Conservation (phyloP, 2,888 invertebrate genomes). For the Hypsopygia costalis region DNA sequence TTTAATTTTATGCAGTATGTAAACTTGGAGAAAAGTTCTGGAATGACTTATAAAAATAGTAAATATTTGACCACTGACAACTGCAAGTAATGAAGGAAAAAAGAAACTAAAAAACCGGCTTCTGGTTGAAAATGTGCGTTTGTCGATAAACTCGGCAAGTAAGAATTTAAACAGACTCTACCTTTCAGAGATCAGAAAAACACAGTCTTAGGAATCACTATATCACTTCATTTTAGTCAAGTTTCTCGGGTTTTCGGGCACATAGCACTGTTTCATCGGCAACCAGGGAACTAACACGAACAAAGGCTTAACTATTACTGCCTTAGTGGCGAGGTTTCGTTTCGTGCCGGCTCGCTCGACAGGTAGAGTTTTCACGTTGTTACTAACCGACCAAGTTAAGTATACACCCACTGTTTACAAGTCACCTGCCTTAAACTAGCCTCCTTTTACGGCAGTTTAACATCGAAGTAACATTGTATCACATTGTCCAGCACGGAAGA, state of each 20-base stretch:
- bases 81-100: slow-evolving; percentile 34
- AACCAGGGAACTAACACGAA: slow-evolving; percentile 21
- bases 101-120: slow-evolving; percentile 43
- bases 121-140: slow-evolving; percentile 22
- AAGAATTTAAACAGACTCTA: slow-evolving; percentile 24
- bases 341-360: slow-evolving; percentile 36
- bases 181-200: slow-evolving; percentile 46
- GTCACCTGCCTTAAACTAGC: background rate
- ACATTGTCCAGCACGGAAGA: slow-evolving; percentile 45
- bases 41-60: no score
- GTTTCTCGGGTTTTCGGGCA: slow-evolving; percentile 20
- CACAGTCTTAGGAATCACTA: slow-evolving; percentile 46
- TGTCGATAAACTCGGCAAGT: slow-evolving; percentile 10
- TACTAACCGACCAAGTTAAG: slow-evolving; percentile 40
- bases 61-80: slow-evolving; percentile 31
- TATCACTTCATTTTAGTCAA: slow-evolving; percentile 47
- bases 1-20: no score
- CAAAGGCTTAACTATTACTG: slow-evolving; percentile 58
- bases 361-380: slow-evolving; percentile 65
- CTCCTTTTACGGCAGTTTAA: slow-evolving; percentile 2
- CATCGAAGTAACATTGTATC: slow-evolving; percentile 43
- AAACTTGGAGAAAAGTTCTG: no score
- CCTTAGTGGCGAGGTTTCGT: slow-evolving; percentile 45
- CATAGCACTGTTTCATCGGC: slow-evolving; percentile 21
- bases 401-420: slow-evolving; percentile 23